Conservation (phyloP, 2,113 vertebrate genomes). For the Leptosomus discolor region DNA sequence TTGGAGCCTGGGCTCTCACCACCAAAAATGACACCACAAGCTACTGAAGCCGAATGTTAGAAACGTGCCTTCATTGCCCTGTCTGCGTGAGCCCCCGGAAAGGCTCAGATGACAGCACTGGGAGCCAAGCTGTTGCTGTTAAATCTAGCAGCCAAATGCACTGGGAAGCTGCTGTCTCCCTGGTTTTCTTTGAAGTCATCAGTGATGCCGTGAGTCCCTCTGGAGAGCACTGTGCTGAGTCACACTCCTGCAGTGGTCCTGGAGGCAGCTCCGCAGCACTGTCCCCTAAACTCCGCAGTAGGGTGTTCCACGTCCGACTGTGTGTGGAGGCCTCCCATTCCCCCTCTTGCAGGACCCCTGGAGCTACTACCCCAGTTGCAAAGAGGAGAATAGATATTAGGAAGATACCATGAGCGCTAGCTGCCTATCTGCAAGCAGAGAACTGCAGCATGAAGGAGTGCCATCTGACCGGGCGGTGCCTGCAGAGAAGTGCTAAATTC, state of each 20-base stretch:
- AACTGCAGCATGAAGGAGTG: background rate
- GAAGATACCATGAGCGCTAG: background rate
- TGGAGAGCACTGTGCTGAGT: background rate
- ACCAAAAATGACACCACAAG: background rate
- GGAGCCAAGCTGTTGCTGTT: background rate
- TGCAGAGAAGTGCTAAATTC: constrained; percentile 5
- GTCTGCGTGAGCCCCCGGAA: background rate
- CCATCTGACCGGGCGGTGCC: constrained; percentile 49
- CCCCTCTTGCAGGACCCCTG: background rate
- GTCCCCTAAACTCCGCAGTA: background rate
- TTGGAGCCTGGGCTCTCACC: background rate
- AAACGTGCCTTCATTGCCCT: background rate
- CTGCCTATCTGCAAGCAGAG: background rate
- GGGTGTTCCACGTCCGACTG: background rate
- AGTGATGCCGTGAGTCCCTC: background rate
- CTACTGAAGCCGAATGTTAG: background rate
- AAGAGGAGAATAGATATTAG: background rate
- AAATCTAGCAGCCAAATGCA: background rate
- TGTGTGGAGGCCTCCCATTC: rapidly evolving
- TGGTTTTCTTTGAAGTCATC: background rate
- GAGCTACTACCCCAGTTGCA: background rate
- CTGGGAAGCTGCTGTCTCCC: background rate
- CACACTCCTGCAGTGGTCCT: rapidly evolving
- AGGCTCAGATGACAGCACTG: background rate
- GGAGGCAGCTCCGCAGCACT: background rate